Base-by-base conservation (phyloP, 2,888 invertebrate species). In the Synergus laeviventris region DNA sequence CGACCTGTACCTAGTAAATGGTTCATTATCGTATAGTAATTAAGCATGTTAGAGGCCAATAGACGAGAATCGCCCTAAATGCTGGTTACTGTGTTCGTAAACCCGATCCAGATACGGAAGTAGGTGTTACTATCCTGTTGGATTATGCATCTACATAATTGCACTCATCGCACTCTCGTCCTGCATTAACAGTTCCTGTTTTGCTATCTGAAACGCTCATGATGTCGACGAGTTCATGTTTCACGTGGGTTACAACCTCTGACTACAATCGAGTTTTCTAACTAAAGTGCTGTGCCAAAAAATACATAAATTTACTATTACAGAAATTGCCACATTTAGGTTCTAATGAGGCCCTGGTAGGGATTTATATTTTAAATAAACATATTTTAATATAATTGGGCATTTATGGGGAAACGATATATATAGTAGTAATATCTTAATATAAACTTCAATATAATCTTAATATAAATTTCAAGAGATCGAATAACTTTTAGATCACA, bases 91-190 rank as follows among this genome's bases (percentile, higher is more conserved):
- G 45, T 16, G 12, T 16, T 36, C 36, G 16, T 24, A 62, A 36
- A n/a, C 62, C 38, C 16, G 31, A 62, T 31, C 42, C 5, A 21
- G 70, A n/a, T 18, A n/a, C n/a, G 70, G 70, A 70, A 70, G 70
- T 70, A 70, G 70, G 70, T 70, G 70, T 70, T 70, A 18, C 70
- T 70, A 70, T 45, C 42, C 70, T 70, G 70, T 70, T 70, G 70
- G 70, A 70, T 70, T 70, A 70, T 70, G 24, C 70, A 70, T 70
- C 70, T 70, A 21, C 45, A 24, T 70, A 70, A 70, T 70, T 70
- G 70, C 70, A 70, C 45, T 45, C 45, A 16, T 16, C 45, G 16
- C 45, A 45, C 45, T 12, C 45, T 45, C 45, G 45, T 45, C 45
- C 45, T 45, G 14, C 45, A 14, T 45, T 45, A 45, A 45, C 45